Evolutionary conservation across 1,140 invertebrate genomes (phyloP).

Genomic region (Littorina saxatilis): DNA sequence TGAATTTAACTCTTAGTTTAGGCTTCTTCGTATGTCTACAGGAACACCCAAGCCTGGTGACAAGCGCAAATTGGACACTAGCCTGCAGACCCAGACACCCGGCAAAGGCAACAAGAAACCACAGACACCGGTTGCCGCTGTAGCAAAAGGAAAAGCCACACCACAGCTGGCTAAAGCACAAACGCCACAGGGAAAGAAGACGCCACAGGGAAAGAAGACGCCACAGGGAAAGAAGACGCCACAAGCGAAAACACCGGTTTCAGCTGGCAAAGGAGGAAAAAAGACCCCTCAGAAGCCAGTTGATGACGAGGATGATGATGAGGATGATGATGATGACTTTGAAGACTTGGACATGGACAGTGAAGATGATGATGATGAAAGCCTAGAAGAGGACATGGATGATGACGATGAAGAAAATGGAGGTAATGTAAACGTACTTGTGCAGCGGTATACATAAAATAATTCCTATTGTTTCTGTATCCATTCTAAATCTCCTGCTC

Average conservation of each 20-base stretch:
- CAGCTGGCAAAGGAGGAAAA: constrained; percentile 14
- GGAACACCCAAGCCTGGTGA: neutral
- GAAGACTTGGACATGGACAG: neutral
- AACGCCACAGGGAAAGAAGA: constrained; percentile 2
- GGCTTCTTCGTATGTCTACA: neutral
- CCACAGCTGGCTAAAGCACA: neutral
- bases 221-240: constrained; percentile 31
- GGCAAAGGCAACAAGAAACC: constrained; percentile 18
- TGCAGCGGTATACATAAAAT: too few species aligned
- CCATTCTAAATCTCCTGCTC: too few species aligned
- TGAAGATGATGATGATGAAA: constrained; percentile 31
- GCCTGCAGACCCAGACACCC: neutral
- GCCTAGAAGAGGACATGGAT: constrained; percentile 42
- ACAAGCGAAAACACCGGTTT: neutral
- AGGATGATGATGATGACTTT: constrained; percentile 26
- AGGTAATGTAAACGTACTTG: neutral
- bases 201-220: constrained; percentile 5
- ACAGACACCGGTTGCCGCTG: neutral
- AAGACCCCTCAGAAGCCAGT: neutral
- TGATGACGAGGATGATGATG: constrained; percentile 16
- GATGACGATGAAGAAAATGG: constrained; percentile 48
- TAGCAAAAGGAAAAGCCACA: neutral
- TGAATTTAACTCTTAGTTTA: too few species aligned
- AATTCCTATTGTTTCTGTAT: too few species aligned
- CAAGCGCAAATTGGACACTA: neutral